Percentiles rank a stretch among this genome's conserved stretches.
These are phyloP conservation scores for Scotopteryx bipunctaria DNA, from an alignment of 2,888 invertebrate genomes.

Conservation along the genomic window DNA sequence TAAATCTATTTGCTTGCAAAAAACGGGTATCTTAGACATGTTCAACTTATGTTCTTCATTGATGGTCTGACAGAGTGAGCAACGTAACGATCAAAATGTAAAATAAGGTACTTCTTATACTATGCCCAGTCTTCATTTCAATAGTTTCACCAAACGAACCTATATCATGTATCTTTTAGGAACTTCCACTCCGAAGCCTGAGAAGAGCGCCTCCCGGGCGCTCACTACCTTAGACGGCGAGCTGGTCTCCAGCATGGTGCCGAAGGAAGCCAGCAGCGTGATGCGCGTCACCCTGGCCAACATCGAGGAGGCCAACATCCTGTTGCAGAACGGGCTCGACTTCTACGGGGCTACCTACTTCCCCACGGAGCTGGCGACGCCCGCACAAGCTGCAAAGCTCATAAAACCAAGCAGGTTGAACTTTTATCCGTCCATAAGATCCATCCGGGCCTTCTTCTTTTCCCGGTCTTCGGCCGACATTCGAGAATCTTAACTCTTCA, in stretches of 20 bases:
- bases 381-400: slow-evolving; percentile 85
- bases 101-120: too few relatives aligned
- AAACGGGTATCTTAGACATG: too few relatives aligned
- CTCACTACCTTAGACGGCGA: slow-evolving; percentile 75
- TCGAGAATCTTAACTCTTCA: too few relatives aligned
- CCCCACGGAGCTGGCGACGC: slow-evolving; percentile 90
- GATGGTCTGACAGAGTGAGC: too few relatives aligned
- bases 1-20: too few relatives aligned
- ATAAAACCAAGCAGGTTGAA: slow-evolving; percentile 77
- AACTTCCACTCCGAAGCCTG: slow-evolving; percentile 72
- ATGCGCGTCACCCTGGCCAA: slow-evolving; percentile 89
- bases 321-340: slow-evolving; percentile 92
- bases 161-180: slow-evolving; percentile 55
- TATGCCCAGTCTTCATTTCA: too few relatives aligned
- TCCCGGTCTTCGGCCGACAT: neutral
- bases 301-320: slow-evolving; percentile 89
- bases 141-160: neutral
- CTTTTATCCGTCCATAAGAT: too few relatives aligned
- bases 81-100: too few relatives aligned
- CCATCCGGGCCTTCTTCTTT: too few relatives aligned
- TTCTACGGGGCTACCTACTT: slow-evolving; percentile 95
- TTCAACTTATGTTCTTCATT: too few relatives aligned
- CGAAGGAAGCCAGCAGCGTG: slow-evolving; percentile 85
- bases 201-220: slow-evolving; percentile 67
- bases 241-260: slow-evolving; percentile 76